Percentiles rank a stretch among this genome's conserved stretches.
These are phyloP conservation scores for Otis tarda DNA, from an alignment of 2,113 vertebrate genomes.

Conservation along the genomic window DNA sequence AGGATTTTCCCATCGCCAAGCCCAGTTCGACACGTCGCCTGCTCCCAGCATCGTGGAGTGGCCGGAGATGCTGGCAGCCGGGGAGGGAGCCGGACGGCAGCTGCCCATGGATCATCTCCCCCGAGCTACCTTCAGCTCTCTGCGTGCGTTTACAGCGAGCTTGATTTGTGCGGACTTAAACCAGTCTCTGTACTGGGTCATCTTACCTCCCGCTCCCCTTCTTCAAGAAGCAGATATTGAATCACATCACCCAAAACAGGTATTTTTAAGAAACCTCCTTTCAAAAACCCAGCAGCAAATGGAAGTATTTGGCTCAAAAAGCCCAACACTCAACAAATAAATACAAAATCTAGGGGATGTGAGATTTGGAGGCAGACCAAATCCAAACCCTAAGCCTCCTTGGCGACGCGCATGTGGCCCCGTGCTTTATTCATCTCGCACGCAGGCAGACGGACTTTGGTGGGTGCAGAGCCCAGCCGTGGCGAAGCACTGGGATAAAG, in stretches of 20 bases:
- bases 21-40: neutral
- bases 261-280: neutral
- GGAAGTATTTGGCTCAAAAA: neutral
- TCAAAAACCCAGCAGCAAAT: neutral
- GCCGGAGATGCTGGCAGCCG: neutral
- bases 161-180: neutral
- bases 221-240: neutral
- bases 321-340: neutral
- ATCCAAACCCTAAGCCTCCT: neutral
- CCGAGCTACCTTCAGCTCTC: neutral
- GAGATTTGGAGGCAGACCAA: neutral
- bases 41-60: accelerated
- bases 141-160: neutral
- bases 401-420: neutral
- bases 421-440: neutral
- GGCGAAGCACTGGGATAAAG: neutral
- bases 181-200: neutral
- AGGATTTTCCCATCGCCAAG: neutral
- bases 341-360: neutral
- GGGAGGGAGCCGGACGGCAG: neutral
- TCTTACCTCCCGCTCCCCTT: neutral
- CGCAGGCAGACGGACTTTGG: neutral
- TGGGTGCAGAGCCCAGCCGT: neutral
- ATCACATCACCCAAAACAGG: neutral
- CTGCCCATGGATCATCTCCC: neutral